phyloP scores from a whole-genome alignment of 2,888 invertebrate genomes.

The Caenorhabditis sulstoni region DNA sequence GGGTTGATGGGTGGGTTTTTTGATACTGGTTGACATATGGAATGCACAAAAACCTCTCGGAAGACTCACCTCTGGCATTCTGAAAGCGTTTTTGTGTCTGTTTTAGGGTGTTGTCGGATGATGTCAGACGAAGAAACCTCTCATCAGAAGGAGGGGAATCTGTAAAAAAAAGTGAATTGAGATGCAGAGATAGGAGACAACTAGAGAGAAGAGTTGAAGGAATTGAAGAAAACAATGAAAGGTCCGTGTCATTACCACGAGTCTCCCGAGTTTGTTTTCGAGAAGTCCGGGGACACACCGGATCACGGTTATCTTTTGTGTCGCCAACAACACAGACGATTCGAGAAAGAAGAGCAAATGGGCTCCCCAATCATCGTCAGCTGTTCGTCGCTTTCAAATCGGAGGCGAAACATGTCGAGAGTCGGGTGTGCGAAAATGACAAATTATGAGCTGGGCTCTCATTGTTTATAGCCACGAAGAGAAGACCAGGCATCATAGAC shows the following conservation, averaged over 20 bases:
- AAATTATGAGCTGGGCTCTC: constrained; percentile 29
- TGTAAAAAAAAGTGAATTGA: constrained; percentile 15
- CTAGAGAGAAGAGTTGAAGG: background rate
- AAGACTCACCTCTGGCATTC: constrained; percentile 55
- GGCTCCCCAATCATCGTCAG: constrained; percentile 53
- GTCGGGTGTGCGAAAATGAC: constrained; percentile 17
- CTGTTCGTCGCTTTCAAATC: constrained; percentile 43
- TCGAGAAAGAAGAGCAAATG: constrained; percentile 26
- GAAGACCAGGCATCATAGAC: constrained; percentile 14
- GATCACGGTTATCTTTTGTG: constrained; percentile 36
- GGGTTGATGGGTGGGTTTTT: constrained; percentile 23
- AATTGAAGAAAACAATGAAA: constrained; percentile 41
- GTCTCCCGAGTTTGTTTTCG: constrained; percentile 34
- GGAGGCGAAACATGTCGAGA: constrained; percentile 36
- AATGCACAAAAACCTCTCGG: background rate
- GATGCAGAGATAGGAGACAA: background rate
- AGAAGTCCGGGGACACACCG: constrained; percentile 13
- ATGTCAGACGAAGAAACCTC: constrained; percentile 8
- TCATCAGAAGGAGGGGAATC: constrained; percentile 14
- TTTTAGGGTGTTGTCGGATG: background rate
- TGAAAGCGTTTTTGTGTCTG: constrained; percentile 9
- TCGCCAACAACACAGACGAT: constrained; percentile 14
- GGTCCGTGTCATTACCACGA: constrained; percentile 12
- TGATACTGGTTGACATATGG: constrained; percentile 31
- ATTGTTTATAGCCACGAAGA: constrained; percentile 18